Evolutionary conservation across 2,888 invertebrate genomes (phyloP).

Genomic region (Oasisia sp.): DNA sequence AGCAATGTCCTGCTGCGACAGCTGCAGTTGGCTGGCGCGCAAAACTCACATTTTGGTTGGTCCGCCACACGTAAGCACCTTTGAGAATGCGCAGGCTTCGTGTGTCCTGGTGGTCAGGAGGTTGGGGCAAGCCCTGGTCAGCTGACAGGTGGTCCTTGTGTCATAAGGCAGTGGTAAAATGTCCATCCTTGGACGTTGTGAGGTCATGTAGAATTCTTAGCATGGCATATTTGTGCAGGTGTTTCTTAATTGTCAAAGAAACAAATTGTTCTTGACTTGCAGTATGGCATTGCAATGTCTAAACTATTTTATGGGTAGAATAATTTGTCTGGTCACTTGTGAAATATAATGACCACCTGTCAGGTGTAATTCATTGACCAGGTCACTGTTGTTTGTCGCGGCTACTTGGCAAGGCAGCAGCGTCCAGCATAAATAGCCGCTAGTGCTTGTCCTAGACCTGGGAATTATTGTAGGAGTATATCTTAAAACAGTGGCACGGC

Average conservation of each 20-base stretch:
- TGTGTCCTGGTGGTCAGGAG: background rate
- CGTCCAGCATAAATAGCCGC: background rate
- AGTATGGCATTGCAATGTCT: background rate
- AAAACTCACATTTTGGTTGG: constrained; percentile 3
- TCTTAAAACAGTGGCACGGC: background rate
- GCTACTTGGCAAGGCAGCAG: background rate
- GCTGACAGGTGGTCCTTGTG: background rate
- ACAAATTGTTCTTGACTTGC: background rate
- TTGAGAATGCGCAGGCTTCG: background rate
- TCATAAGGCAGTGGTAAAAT: background rate
- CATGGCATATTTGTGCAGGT: background rate
- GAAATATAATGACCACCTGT: background rate
- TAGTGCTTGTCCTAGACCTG: background rate
- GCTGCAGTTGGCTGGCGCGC: background rate
- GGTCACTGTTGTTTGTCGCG: background rate
- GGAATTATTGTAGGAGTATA: background rate
- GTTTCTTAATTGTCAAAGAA: too few species aligned
- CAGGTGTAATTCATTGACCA: background rate
- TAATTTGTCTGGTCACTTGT: background rate
- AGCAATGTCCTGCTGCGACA: background rate
- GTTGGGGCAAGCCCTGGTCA: background rate
- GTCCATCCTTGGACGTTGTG: background rate
- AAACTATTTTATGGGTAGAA: background rate
- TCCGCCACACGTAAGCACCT: background rate
- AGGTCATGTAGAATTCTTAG: background rate